Evolutionary conservation across 2,888 invertebrate species (phyloP), one percentile per base, ranked within the genome.

Genomic region (Eupeodes luniger): DNA sequence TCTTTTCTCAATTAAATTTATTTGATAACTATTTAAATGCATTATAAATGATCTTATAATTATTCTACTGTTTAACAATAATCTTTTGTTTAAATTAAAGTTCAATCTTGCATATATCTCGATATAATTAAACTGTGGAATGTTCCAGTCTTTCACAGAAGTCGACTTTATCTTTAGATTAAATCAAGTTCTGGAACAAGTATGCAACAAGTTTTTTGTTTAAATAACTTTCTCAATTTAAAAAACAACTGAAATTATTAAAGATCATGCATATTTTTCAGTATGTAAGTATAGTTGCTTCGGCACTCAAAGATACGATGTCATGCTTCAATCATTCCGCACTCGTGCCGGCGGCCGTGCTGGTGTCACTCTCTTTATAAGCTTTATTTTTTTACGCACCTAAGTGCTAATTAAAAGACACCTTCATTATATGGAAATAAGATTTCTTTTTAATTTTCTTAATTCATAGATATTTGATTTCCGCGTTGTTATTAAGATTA

Each of bases 391-490:
- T 14, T 49, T 49, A 64, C 64, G 49, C 64, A 74, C 57, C 72
- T 7, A 19, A 36, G 49, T 51, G 55, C 49, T 74, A 81, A 72
- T 57, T 57, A 16, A 36, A 16, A 36, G 19, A 64, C 57, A 57
- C 80, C 67, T 75, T 67, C 59, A 75, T 67, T 0, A 49, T 51
- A 74, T 66, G 49, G 66, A 81, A 59, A 75, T 75, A 3, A 27
- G 44, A 57, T 44, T 57, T 57, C 40, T 40, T 27, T 70, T 55
- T 51, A 11, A 14, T 1, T 66, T 64, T 9, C 12, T 55, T 6
- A 36, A 16, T 64, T 59, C 51, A 59, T 70, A 19, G 16, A 36
- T 27, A 59, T 69, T 51, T 77, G 49, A 64, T 77, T 82, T 82
- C 82, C 77, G 76, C 77, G 51, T 77, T 62, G 51, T 76, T 69